Evolutionary conservation across 2,888 invertebrate genomes (phyloP), one percentile per base, ranked within the genome.

Genomic region (Drosophila colorata): DNA sequence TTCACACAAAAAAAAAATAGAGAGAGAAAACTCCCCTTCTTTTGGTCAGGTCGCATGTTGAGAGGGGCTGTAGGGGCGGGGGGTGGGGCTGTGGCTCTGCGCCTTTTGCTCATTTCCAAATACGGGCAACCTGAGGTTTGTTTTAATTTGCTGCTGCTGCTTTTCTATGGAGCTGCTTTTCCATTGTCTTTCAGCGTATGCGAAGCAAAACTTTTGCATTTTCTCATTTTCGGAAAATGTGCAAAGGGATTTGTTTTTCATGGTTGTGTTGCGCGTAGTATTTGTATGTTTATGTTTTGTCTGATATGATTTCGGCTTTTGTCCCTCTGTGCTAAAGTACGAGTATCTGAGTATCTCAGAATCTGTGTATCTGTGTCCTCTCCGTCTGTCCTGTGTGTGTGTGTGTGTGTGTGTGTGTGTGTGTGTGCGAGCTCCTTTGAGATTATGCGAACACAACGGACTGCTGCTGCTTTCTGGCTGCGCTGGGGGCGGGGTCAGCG

Each of bases 41-140:
- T 25, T 35, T 35, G 18, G 7, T 8, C 8, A 1, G 28, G 8
- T 28, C 8, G 2, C 28, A 28, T 28, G 8, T 8, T 28, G 8
- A 28, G 28, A 28, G 28, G 28, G 28, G 28, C n/a, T n/a, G n/a
- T n/a, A 2, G 7, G 28, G 8, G 13, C 4, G 31, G 43, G 11
- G 13, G n/a, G 33, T 38, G 14, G 28, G 38, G n/a, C 2, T 33
- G 57, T 46, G 51, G 44, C 37, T 56, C 49, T 38, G 43, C 57
- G 66, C 57, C 64, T 74, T 70, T 82, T 80, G 79, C 82, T 84
- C 85, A 84, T 87, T 87, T 88, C 70, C 81, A 74, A 81, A 87
- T 88, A 86, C 86, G 89, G 87, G 86, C 86, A 84, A 88, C 86
- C 86, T 86, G 86, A 86, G 86, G 88, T 88, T 86, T 88, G 89